These are phyloP conservation scores for Cheumatopsyche charites DNA, from an alignment of 1,140 invertebrate species.

Conservation along the genomic window DNA sequence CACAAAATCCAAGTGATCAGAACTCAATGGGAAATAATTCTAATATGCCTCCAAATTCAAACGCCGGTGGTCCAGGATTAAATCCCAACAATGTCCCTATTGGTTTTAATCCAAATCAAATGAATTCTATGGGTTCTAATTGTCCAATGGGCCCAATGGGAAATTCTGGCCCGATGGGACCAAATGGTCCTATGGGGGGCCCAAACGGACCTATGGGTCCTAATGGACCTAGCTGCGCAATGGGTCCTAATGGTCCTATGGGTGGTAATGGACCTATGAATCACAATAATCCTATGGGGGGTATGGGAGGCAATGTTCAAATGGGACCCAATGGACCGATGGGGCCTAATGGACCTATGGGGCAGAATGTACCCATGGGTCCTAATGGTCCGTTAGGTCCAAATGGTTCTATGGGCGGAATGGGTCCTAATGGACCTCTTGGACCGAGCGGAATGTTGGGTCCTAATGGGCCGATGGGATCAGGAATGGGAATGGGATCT, in stretches of 20 bases:
- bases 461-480: slow-evolving; percentile 60
- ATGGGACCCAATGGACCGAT: slow-evolving; percentile 51
- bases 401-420: slow-evolving; percentile 49
- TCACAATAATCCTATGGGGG: slow-evolving; percentile 53
- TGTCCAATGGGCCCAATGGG: slow-evolving; percentile 55
- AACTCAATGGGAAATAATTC: slow-evolving; percentile 42
- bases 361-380: slow-evolving; percentile 57
- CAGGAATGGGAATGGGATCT: slow-evolving; percentile 59
- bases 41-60: slow-evolving; percentile 56
- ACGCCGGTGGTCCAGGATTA: slow-evolving; percentile 53
- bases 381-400: slow-evolving; percentile 59
- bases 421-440: slow-evolving; percentile 59
- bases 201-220: slow-evolving; percentile 40
- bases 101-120: slow-evolving; percentile 56
- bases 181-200: slow-evolving; percentile 41
- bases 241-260: slow-evolving; percentile 40
- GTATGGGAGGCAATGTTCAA: slow-evolving; percentile 50
- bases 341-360: slow-evolving; percentile 49
- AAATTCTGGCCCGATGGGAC: slow-evolving; percentile 51
- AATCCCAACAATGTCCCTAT: slow-evolving; percentile 51
- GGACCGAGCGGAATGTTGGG: slow-evolving; percentile 61
- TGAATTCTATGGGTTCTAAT: slow-evolving; percentile 54
- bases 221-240: slow-evolving; percentile 42
- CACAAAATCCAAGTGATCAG: slow-evolving; percentile 46
- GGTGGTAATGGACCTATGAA: slow-evolving; percentile 38